Base-by-base conservation (phyloP, 2,888 invertebrate genomes). In the Dryobotodes eremita region DNA sequence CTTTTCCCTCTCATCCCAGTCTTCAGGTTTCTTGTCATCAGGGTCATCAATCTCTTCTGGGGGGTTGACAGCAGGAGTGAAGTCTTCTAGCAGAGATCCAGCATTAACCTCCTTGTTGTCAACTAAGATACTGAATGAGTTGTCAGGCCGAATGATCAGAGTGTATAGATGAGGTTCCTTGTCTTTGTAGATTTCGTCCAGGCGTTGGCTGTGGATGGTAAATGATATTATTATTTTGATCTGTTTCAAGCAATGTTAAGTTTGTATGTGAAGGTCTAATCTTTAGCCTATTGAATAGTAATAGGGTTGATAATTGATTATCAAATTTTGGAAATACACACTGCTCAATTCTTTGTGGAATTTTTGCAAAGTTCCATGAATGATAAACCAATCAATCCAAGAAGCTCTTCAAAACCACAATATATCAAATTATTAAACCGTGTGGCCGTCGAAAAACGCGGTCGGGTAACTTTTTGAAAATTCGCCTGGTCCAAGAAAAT, bases 131-230 rank as follows among this genome's bases (percentile, higher is more conserved):
- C 98, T 98, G 95, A 99, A 99, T 0, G 99, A 99, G 96, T 99
- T 99, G 96, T 99, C 99, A 0, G 99, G 98, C 42, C 98, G 98
- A 31, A 99, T 98, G 87, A 99, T 98, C 83, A 99, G 97, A 0
- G 99, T 99, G 97, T 99, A 99, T 71, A 99, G 97, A 93, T 99
- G 99, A 0, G 99, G 99, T 85, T 98, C 98, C 93, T 99, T 99
- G 95, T 99, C 99, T 90, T 98, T 98, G 97, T 98, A 99, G 59
- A 98, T 97, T 86, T 99, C 98, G 90, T 99, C 99, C 42, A 99
- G 94, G 31, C 98, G 98, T 82, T 98, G 98, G 83, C 97, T 97
- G 91, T 0, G 26, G 20, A 26, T 3, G 48, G 20, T 46, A 75
- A 59, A 69, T 17, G 13, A 36, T 17, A 4, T 20, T 36, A 11